Percentiles rank a stretch among this genome's conserved stretches.
These are phyloP conservation scores for Seira musarum DNA, from an alignment of 2,888 invertebrate genomes.

Conservation along the genomic window DNA sequence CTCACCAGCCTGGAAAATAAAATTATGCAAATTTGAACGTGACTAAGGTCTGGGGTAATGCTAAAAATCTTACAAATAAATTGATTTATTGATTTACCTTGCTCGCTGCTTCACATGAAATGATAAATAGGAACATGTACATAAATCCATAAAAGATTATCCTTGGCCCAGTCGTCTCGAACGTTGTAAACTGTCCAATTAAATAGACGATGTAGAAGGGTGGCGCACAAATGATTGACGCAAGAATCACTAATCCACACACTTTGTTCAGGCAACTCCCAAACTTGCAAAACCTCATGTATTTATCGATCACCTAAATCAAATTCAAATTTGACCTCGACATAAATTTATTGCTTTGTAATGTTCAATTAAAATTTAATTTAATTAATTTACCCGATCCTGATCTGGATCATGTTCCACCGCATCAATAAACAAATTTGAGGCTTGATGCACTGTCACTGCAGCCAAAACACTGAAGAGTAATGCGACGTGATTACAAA, in stretches of 20 bases:
- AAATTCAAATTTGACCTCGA: not conserved
- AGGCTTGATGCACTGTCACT: conserved; percentile 29
- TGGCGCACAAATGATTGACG: conserved; percentile 34
- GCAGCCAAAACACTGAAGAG: conserved; percentile 45
- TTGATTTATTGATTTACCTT: conserved; percentile 25
- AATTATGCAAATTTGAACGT: too few relatives aligned
- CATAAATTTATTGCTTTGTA: not conserved
- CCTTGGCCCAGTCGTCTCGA: conserved; percentile 26
- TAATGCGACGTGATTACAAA: conserved; percentile 32
- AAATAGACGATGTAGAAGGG: conserved; percentile 50
- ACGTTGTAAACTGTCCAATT: conserved; percentile 38
- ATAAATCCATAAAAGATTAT: conserved; percentile 34
- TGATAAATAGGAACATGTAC: conserved; percentile 32
- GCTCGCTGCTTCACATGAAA: conserved; percentile 40
- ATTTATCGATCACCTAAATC: conserved; percentile 34
- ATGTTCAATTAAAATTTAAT: not conserved
- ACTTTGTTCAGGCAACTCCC: conserved; percentile 36
- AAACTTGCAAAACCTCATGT: conserved; percentile 44
- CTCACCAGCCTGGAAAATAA: conserved; percentile 24
- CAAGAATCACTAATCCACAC: conserved; percentile 41
- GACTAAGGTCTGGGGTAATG: not conserved
- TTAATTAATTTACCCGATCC: conserved; percentile 38
- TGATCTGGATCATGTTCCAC: conserved; percentile 28
- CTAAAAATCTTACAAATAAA: not conserved
- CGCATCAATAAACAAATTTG: conserved; percentile 16